phyloP scores from a whole-genome alignment of 2,797 vertebrate species.

The Zenarchopterus dispar region DNA sequence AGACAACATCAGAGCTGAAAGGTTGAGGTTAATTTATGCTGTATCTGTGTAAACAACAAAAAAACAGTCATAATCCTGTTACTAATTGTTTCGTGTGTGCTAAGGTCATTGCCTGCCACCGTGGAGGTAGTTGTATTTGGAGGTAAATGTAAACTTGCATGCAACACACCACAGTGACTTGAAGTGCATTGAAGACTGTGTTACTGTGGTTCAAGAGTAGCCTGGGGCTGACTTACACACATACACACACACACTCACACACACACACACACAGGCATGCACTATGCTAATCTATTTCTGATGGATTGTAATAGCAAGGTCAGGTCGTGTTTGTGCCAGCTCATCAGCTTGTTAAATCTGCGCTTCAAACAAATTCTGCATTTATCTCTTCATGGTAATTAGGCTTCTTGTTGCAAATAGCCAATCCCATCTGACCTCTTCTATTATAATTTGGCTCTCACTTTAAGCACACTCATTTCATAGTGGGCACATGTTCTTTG shows the following conservation, averaged over 20 bases:
- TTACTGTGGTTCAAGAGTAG: constrained; percentile 5
- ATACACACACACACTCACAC: background rate
- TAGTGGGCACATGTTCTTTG: background rate
- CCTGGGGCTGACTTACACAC: background rate
- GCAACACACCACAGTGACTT: no score
- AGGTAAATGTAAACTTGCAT: no score
- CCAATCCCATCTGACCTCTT: constrained; percentile 17
- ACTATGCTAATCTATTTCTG: constrained; percentile 42
- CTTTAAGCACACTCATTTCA: background rate
- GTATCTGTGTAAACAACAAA: no score
- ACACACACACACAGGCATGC: constrained; percentile 1
- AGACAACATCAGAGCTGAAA: background rate
- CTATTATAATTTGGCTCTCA: constrained; percentile 21
- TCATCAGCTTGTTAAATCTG: constrained; percentile 64
- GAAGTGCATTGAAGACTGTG: background rate
- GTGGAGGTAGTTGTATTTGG: no score
- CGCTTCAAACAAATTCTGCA: constrained; percentile 44
- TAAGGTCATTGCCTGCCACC: no score
- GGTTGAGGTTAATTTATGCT: no score
- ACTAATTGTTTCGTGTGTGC: no score
- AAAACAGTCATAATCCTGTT: no score
- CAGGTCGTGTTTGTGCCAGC: constrained; percentile 53
- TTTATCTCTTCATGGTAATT: constrained; percentile 58
- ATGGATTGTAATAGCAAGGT: constrained; percentile 51
- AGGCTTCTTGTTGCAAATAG: constrained; percentile 23